Percentiles rank a stretch among this genome's conserved stretches.
Evolutionary conservation across 2,888 invertebrate genomes (phyloP).

Genomic region (Macrosoma leucophasiata): DNA sequence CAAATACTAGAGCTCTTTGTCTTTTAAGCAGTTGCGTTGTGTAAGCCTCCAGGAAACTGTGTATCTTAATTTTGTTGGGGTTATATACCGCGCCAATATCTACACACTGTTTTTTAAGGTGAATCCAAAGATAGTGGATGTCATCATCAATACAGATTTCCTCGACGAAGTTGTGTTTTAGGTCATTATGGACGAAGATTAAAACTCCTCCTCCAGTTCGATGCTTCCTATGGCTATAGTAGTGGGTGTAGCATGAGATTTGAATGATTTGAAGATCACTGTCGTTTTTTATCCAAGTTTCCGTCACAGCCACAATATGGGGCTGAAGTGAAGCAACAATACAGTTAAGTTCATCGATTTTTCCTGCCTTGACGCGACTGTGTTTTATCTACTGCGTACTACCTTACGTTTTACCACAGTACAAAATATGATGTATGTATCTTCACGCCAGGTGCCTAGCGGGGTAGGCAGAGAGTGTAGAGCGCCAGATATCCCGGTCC

Average conservation of each 20-base stretch:
- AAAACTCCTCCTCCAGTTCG: constrained; percentile 11
- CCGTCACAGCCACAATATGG: constrained; percentile 5
- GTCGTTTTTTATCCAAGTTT: constrained; percentile 12
- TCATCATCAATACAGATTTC: constrained; percentile 1
- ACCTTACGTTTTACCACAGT: no score
- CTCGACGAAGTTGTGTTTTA: constrained; percentile 8
- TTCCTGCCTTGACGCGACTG: constrained; percentile 9
- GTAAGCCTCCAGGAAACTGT: constrained; percentile 7
- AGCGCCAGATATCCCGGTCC: no score
- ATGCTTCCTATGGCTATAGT: constrained; percentile 1
- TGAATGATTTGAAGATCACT: neutral
- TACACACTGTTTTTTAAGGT: constrained; percentile 6
- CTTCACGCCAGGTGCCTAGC: no score
- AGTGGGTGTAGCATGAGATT: constrained; percentile 4
- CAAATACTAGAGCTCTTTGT: constrained; percentile 11
- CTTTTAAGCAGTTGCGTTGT: constrained; percentile 3
- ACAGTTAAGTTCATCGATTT: constrained; percentile 9
- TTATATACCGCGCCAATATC: constrained; percentile 17
- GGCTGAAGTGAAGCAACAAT: constrained; percentile 1
- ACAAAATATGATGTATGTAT: no score
- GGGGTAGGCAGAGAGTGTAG: no score
- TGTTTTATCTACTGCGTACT: no score
- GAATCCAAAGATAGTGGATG: constrained; percentile 15
- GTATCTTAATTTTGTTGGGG: constrained; percentile 5
- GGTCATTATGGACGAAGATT: constrained; percentile 7